A percentile compares a stretch with the other conserved stretches of the same genome.
Conservation (phyloP, 2,888 invertebrate species). For the Sarcophaga carnaria region DNA sequence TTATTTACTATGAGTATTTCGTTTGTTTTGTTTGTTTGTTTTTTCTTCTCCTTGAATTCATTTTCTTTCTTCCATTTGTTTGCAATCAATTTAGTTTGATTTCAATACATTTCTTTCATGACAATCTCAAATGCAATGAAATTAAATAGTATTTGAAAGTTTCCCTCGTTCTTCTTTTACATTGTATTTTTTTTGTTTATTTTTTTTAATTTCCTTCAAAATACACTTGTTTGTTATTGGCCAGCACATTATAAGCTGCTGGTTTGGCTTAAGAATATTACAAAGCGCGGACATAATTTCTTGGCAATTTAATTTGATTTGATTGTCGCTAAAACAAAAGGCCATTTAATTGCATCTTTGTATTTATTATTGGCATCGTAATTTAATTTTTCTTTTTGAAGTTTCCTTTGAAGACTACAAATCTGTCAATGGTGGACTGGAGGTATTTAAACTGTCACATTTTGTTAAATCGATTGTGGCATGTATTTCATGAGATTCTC, state of each 20-base stretch:
- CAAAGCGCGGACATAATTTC: conserved; percentile 29
- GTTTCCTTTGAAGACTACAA: conserved; percentile 16
- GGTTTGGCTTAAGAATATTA: conserved; percentile 15
- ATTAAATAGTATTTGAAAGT: conserved; percentile 33
- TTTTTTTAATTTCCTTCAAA: conserved; percentile 4
- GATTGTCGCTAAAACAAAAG: conserved; percentile 44
- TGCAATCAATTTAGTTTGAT: not conserved
- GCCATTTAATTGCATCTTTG: conserved; percentile 58
- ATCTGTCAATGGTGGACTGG: conserved; percentile 32
- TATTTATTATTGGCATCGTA: not conserved
- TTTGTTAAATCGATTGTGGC: conserved; percentile 16
- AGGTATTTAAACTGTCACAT: conserved; percentile 35
- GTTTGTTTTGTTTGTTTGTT: not conserved
- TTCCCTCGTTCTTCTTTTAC: not conserved
- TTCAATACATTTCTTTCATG: conserved; percentile 48
- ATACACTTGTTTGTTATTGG: conserved; percentile 55
- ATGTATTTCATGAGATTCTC: not conserved
- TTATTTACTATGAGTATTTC: conserved; percentile 11
- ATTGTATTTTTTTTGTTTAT: not conserved
- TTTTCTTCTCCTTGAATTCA: not conserved
- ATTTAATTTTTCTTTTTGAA: not conserved
- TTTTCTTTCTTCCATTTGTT: conserved; percentile 14
- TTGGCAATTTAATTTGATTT: conserved; percentile 65
- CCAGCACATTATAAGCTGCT: not conserved
- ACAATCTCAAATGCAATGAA: conserved; percentile 36